Base-by-base conservation (phyloP, 92 coral and sea anemone species). In the Porites rus region DNA sequence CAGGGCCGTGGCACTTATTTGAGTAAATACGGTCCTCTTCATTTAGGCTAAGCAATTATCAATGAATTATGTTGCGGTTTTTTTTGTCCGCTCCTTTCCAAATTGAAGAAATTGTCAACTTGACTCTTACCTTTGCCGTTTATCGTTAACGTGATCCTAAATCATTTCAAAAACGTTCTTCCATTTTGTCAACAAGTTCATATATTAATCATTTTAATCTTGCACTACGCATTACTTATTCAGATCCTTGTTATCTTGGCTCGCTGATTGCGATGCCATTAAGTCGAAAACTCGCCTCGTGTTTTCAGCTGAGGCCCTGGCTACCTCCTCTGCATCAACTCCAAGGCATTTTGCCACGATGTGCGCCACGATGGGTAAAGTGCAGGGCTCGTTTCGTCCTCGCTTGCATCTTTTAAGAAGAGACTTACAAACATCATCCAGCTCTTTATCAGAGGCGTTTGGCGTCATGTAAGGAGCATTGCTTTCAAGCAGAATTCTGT, bases 381-480 rank as follows among this genome's bases (percentile, higher is more conserved):
- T 97, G 83, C 99, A 97, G 22, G 99, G 99, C 80, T 97, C 99
- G 82, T 97, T 97, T n/a, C 99, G 91, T 17, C 98, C 98, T 56
- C 94, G 93, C 70, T 91, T 93, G 92, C 99, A 97, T 68, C 94
- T 92, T 65, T 90, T 81, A 8, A 97, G 82, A 56, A 97, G 93
- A 60, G 94, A 93, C 77, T 92, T 88, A 79, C 97, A 87, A 50
- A 94, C 83, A 61, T 89, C 91, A 69, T 97, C 99, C 75, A 97
- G 78, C 6, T 91, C 97, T 38, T 96, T 81, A 60, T 83, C 85
- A 10, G 99, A 96, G n/a, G 98, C 94, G 88, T 93, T 97, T 6
- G 99, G 99, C 9, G 95, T 96, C 99, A 97, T 97, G 86, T 97
- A 97, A 0, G 99, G 99, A 1, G 99, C 99, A 74, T 93, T 96